Percentiles rank a stretch among this genome's conserved stretches.
These are phyloP conservation scores for Toxotes lorentzi DNA, from an alignment of 2,797 vertebrate species.

Conservation along the genomic window DNA sequence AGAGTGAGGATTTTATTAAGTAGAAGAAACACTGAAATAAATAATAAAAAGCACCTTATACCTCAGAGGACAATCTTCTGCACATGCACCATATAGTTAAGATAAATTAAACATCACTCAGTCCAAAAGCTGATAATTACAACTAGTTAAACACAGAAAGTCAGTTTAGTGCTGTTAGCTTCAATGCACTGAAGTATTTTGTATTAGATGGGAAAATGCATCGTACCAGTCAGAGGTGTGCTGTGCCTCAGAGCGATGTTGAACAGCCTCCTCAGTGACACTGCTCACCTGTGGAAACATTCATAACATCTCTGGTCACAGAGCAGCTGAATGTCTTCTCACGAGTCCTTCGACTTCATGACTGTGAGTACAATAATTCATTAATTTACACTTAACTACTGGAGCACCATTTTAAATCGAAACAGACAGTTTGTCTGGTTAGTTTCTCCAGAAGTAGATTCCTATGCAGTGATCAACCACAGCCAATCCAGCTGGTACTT, in stretches of 20 bases:
- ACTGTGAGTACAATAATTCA: too few relatives aligned
- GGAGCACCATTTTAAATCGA: not conserved
- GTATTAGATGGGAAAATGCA: not conserved
- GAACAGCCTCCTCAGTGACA: conserved; percentile 75
- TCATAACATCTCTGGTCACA: not conserved
- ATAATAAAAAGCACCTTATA: too few relatives aligned
- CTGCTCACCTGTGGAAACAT: conserved; percentile 66
- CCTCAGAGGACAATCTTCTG: not conserved
- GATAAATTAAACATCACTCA: conserved; percentile 6
- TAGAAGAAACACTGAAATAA: not conserved
- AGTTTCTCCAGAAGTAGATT: not conserved
- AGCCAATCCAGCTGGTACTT: not conserved
- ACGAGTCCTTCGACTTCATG: too few relatives aligned
- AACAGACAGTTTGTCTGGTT: not conserved
- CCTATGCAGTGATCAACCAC: not conserved
- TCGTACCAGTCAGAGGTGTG: conserved; percentile 84
- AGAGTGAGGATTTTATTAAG: conserved; percentile 32
- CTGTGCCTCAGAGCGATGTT: conserved; percentile 78
- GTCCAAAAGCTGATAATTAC: not conserved
- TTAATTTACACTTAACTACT: not conserved
- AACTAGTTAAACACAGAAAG: conserved; percentile 10
- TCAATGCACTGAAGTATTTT: not conserved
- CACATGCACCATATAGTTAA: not conserved
- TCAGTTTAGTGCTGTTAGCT: conserved; percentile 45
- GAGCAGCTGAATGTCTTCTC: not conserved